phyloP scores from a whole-genome alignment of 2,797 vertebrate species.

The Nothura maculosa region DNA sequence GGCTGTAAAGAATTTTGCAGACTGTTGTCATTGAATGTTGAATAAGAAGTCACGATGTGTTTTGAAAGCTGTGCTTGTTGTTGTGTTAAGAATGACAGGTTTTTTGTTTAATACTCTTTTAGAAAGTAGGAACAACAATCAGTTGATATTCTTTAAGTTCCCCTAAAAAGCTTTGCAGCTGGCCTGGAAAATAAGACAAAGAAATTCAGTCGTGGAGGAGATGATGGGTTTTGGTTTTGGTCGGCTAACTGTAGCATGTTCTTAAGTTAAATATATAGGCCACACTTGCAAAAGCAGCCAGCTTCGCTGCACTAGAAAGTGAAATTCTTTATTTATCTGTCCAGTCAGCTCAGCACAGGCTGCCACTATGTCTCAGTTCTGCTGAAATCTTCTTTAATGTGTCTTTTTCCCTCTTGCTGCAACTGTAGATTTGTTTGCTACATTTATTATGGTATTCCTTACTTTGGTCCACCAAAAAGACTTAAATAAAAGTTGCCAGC shows the following conservation, averaged over 20 bases:
- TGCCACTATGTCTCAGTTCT: rapidly evolving
- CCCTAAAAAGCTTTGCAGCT: background rate
- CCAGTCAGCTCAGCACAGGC: background rate
- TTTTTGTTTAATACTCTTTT: background rate
- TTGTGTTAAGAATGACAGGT: rapidly evolving
- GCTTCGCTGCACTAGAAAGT: background rate
- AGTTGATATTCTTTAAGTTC: background rate
- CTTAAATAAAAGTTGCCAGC: background rate
- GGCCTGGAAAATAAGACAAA: background rate
- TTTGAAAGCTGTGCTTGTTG: background rate
- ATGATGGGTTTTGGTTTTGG: background rate
- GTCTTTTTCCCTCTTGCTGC: background rate
- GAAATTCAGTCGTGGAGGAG: background rate
- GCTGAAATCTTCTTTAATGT: background rate
- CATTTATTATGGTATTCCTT: background rate
- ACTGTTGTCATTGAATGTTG: background rate
- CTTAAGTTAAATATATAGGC: background rate
- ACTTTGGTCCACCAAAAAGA: background rate
- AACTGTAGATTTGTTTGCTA: background rate
- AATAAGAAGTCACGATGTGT: background rate
- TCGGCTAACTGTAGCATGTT: background rate
- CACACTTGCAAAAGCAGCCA: background rate
- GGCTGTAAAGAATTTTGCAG: background rate
- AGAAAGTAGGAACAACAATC: background rate
- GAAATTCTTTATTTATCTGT: background rate